Conservation (phyloP, 2,113 vertebrate genomes). For the Suncus etruscus region DNA sequence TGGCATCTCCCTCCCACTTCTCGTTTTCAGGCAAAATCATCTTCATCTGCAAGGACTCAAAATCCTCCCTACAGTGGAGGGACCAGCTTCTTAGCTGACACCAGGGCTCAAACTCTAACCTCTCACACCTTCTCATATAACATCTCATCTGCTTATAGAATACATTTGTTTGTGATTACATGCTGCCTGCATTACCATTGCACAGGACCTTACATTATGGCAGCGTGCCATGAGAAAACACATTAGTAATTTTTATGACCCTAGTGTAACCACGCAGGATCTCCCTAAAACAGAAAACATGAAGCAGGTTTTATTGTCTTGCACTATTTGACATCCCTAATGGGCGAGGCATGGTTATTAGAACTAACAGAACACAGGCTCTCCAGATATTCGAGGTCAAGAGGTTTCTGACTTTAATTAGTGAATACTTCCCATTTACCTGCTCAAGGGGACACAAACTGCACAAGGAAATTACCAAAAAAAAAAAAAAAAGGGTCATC, state of each 20-base stretch:
- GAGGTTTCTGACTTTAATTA: slow-evolving; percentile 82
- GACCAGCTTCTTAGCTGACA: slow-evolving; percentile 76
- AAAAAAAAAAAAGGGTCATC: slow-evolving; percentile 50
- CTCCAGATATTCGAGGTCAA: slow-evolving; percentile 81
- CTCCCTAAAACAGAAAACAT: slow-evolving; percentile 85
- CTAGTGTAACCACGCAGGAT: slow-evolving; percentile 85
- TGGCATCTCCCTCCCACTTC: slow-evolving; percentile 14
- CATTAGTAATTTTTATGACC: slow-evolving; percentile 88
- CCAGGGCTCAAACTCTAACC: slow-evolving; percentile 81
- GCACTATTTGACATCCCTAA: slow-evolving; percentile 83
- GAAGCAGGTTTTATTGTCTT: slow-evolving; percentile 87
- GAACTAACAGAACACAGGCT: slow-evolving; percentile 81
- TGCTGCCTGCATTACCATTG: slow-evolving; percentile 81
- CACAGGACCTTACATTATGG: slow-evolving; percentile 84
- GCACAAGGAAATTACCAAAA: slow-evolving; percentile 50
- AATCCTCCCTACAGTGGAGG: slow-evolving; percentile 75
- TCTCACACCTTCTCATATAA: slow-evolving; percentile 87
- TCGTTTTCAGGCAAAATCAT: slow-evolving; percentile 69
- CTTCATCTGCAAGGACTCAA: slow-evolving; percentile 78
- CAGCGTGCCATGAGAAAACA: slow-evolving; percentile 88
- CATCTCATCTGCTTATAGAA: slow-evolving; percentile 86
- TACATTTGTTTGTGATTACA: slow-evolving; percentile 91
- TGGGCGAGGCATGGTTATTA: slow-evolving; percentile 81
- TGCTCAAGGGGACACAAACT: slow-evolving; percentile 54
- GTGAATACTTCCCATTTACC: slow-evolving; percentile 75